Conservation (phyloP, 2,888 invertebrate species). For the Petrophora chlorosata region DNA sequence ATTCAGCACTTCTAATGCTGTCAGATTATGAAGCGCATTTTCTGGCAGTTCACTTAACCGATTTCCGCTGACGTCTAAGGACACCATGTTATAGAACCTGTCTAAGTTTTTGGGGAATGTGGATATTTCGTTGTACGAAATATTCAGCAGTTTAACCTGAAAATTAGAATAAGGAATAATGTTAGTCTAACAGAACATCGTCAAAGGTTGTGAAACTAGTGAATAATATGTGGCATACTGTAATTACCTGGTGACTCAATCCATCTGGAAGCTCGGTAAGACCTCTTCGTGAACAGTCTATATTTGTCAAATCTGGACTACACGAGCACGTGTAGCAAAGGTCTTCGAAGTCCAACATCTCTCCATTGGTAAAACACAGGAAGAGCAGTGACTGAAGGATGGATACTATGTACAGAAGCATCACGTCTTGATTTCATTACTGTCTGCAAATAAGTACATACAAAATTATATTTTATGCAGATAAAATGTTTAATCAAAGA, state of each 20-base stretch:
- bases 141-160: slow-evolving; percentile 86
- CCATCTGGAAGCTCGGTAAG: slow-evolving; percentile 72
- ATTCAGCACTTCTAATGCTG: slow-evolving; percentile 83
- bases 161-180: slow-evolving; percentile 39
- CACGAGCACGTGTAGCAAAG: slow-evolving; percentile 67
- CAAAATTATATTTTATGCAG: background rate
- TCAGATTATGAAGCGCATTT: slow-evolving; percentile 78
- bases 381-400: slow-evolving; percentile 44
- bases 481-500: background rate
- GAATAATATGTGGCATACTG: background rate
- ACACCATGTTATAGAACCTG: slow-evolving; percentile 57
- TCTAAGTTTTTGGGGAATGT: slow-evolving; percentile 75
- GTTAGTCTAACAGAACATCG: too few relatives aligned
- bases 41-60: slow-evolving; percentile 74
- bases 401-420: slow-evolving; percentile 51
- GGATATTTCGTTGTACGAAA: slow-evolving; percentile 86
- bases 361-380: slow-evolving; percentile 46
- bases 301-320: slow-evolving; percentile 53
- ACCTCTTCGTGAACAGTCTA: slow-evolving; percentile 73
- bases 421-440: slow-evolving; percentile 70
- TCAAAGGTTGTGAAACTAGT: too few relatives aligned
- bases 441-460: slow-evolving; percentile 54
- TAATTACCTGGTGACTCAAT: slow-evolving; percentile 60
- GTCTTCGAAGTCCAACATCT: slow-evolving; percentile 58
- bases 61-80: slow-evolving; percentile 76